Conservation (phyloP, 2,888 invertebrate species). For the Lasioglossum calceatum region DNA sequence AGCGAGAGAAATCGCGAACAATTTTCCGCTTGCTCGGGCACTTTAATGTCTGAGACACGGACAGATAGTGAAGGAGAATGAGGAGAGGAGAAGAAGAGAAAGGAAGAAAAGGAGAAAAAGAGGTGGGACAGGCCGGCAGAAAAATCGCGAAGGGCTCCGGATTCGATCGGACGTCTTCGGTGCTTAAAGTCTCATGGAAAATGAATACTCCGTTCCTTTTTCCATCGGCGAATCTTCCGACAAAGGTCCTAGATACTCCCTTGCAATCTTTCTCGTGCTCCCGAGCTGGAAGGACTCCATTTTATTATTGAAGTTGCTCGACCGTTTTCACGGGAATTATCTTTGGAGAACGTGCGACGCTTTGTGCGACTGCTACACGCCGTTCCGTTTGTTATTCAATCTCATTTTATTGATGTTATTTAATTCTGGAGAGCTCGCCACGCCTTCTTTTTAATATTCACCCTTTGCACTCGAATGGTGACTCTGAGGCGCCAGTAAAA, state of each 20-base stretch:
- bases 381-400: not conserved
- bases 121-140: not conserved
- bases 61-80: not conserved
- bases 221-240: not conserved
- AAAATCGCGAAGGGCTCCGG: not conserved
- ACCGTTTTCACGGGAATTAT: slow-evolving; percentile 7
- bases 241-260: not conserved
- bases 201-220: not conserved
- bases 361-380: not conserved
- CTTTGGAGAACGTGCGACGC: not conserved
- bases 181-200: slow-evolving; percentile 5
- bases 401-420: not conserved
- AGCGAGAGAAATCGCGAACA: not conserved
- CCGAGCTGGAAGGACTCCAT: not conserved
- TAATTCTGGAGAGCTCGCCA: not conserved
- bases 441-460: not conserved
- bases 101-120: not conserved
- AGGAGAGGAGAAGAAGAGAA: not conserved
- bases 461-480: too few species aligned
- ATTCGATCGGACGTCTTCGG: not conserved
- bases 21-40: slow-evolving; percentile 3
- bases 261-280: not conserved
- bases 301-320: slow-evolving; percentile 1
- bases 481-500: too few species aligned
- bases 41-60: slow-evolving; percentile 2